Percentiles rank a stretch among this genome's conserved stretches.
Evolutionary conservation across 1,140 invertebrate species (phyloP).

Genomic region (Caenorhabditis inopinata): DNA sequence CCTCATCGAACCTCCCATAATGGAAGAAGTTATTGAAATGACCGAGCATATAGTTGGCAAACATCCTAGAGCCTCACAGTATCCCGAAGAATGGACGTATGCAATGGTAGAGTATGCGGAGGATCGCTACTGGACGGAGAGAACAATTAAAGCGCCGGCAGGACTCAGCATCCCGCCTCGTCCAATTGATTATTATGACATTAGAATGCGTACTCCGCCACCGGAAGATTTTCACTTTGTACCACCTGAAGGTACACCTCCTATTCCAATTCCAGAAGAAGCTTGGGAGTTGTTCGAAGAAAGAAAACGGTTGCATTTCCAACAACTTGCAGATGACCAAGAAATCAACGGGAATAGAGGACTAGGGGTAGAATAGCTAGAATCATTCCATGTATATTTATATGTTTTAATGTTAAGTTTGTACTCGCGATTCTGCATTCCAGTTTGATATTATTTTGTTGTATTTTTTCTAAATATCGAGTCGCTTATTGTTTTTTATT

Average conservation of each 20-base stretch:
- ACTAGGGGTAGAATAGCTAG: no score
- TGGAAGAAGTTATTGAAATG: background rate
- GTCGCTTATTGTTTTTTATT: no score
- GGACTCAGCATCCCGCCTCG: background rate
- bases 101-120: background rate
- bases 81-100: background rate
- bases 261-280: background rate
- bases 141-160: background rate
- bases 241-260: background rate
- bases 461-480: no score
- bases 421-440: no score
- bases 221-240: no score
- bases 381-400: no score
- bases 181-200: background rate
- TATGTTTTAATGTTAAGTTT: no score
- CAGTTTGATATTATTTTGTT: no score
- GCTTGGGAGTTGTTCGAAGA: background rate
- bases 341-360: no score
- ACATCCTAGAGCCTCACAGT: background rate
- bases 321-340: background rate
- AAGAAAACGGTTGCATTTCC: background rate
- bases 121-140: background rate
- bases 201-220: no score
- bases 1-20: background rate
- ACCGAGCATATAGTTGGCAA: background rate